Evolutionary conservation across 2,113 vertebrate genomes (phyloP).

Genomic region (Cynopterus brachyotis): DNA sequence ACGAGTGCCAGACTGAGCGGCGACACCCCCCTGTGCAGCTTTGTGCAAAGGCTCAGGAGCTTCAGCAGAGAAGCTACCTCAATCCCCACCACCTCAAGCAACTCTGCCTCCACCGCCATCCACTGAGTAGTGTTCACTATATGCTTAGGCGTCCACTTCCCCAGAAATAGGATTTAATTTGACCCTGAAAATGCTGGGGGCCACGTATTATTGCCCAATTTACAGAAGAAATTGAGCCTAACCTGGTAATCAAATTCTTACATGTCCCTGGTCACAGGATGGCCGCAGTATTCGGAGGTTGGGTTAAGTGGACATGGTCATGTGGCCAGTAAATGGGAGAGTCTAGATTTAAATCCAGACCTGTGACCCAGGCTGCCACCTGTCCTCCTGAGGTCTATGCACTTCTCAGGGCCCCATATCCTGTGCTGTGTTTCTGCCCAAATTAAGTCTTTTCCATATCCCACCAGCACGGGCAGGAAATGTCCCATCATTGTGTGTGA

Average conservation of each 20-base stretch:
- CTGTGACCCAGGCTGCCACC: background rate
- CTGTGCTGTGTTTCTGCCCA: conserved; percentile 42
- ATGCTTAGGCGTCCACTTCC: background rate
- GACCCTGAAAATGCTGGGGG: background rate
- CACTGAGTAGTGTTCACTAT: fast-evolving
- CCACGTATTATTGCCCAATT: background rate
- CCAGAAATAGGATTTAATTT: background rate
- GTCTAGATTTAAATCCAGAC: background rate
- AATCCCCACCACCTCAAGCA: fast-evolving
- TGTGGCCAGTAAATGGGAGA: fast-evolving
- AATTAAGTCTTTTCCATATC: conserved; percentile 70
- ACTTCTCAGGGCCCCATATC: conserved; percentile 61
- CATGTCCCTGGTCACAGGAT: background rate
- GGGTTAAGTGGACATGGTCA: background rate
- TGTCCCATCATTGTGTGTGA: conserved; percentile 81
- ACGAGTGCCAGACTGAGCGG: background rate
- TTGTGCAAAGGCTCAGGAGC: background rate
- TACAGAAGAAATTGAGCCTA: background rate
- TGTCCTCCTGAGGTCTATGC: background rate
- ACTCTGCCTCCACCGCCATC: background rate
- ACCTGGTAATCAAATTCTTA: background rate
- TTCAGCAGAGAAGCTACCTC: background rate
- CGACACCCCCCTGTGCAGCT: background rate
- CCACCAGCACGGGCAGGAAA: conserved; percentile 76
- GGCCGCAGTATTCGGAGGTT: fast-evolving